A percentile compares a stretch with the other conserved stretches of the same genome.
Evolutionary conservation across 1,140 invertebrate genomes (phyloP).

Genomic region (Tetramorium parvispinum): DNA sequence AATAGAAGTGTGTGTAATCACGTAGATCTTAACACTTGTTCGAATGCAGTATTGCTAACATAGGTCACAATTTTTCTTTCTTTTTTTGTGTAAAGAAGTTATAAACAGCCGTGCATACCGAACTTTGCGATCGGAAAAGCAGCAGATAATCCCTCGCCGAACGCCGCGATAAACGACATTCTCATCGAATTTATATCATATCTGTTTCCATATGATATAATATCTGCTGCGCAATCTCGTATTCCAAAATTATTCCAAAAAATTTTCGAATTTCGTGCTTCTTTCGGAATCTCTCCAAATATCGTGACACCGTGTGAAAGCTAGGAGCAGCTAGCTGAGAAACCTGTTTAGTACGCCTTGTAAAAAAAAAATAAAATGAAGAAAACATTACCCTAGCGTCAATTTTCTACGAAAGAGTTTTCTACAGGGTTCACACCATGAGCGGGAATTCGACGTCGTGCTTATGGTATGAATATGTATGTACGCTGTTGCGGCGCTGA

Average conservation of each 20-base stretch:
- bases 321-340: constrained; percentile 69
- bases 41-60: background rate
- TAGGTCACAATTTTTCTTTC: background rate
- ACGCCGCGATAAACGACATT: background rate
- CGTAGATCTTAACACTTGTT: background rate
- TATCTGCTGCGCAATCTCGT: background rate
- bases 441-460: constrained; percentile 63
- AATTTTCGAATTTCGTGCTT: background rate
- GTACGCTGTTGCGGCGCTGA: constrained; percentile 69
- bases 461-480: constrained; percentile 76
- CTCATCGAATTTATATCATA: background rate
- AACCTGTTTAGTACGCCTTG: constrained; percentile 81
- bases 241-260: background rate
- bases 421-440: constrained; percentile 74
- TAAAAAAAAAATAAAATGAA: constrained; percentile 75
- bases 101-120: background rate
- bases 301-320: constrained; percentile 76
- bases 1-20: constrained; percentile 22
- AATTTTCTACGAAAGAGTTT: constrained; percentile 84
- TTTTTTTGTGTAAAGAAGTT: background rate
- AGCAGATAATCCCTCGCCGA: background rate
- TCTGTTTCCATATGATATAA: background rate
- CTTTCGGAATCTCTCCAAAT: constrained; percentile 3
- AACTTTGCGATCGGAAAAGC: background rate
- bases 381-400: constrained; percentile 82